phyloP scores from a whole-genome alignment of 2,888 invertebrate species.

The Caenorhabditis afra region DNA sequence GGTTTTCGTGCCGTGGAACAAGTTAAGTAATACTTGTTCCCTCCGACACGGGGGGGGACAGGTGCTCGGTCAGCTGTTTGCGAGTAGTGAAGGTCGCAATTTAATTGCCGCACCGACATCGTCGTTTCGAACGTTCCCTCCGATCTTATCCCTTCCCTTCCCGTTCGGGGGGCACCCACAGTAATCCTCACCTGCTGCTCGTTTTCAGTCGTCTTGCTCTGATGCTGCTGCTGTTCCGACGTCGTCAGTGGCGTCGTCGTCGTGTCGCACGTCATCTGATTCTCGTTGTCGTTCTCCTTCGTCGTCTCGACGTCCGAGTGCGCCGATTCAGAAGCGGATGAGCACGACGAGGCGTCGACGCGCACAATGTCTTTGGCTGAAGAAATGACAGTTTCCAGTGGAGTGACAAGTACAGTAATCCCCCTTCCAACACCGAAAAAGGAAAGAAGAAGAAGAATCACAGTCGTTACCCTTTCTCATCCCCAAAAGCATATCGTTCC shows the following conservation, averaged over 20 bases:
- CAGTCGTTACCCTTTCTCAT: background rate
- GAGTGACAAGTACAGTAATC: conserved; percentile 14
- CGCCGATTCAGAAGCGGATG: conserved; percentile 31
- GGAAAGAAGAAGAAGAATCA: too few species aligned
- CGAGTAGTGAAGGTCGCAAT: conserved; percentile 4
- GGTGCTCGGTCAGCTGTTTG: conserved; percentile 47
- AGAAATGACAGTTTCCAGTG: conserved; percentile 13
- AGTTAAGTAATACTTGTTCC: conserved; percentile 41
- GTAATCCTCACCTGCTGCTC: conserved; percentile 43
- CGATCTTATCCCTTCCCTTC: conserved; percentile 22
- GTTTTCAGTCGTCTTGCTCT: background rate
- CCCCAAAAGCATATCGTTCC: conserved; percentile 15
- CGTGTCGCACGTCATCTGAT: conserved; percentile 47
- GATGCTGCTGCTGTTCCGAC: background rate
- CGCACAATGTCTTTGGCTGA: conserved; percentile 68
- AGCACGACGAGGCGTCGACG: conserved; percentile 31
- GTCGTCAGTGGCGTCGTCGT: background rate
- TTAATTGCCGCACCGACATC: conserved; percentile 26
- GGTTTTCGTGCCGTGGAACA: conserved; percentile 19
- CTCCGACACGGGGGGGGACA: conserved; percentile 8
- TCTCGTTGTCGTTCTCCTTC: conserved; percentile 27
- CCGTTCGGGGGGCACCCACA: background rate
- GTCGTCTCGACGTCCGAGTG: conserved; percentile 14
- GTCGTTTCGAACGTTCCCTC: conserved; percentile 2
- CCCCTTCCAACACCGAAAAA: too few species aligned